phyloP scores from a whole-genome alignment of 2,888 invertebrate genomes.

The Strigamia transsilvanica region DNA sequence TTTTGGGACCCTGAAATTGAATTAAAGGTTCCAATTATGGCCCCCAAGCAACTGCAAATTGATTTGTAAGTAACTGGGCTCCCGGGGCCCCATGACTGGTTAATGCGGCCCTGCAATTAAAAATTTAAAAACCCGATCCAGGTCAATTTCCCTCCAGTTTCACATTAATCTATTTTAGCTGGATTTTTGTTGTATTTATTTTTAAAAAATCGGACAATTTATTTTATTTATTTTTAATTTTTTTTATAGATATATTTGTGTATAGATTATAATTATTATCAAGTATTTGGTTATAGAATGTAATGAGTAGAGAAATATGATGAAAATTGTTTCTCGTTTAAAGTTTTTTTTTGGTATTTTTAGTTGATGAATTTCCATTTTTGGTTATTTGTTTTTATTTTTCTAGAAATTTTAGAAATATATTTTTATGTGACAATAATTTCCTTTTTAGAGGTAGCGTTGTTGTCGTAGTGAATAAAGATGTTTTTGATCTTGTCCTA shows the following conservation, averaged over 20 bases:
- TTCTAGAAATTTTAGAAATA: neutral
- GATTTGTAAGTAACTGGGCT: too few species aligned
- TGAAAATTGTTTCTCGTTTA: neutral
- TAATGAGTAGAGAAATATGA: neutral
- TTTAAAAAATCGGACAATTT: slow-evolving; percentile 11
- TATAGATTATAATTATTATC: neutral
- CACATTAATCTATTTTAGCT: slow-evolving; percentile 2
- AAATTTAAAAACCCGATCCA: slow-evolving; percentile 12
- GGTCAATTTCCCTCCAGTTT: slow-evolving; percentile 30
- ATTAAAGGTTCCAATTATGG: too few species aligned
- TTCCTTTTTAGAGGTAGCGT: neutral
- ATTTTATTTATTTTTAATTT: neutral
- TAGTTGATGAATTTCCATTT: neutral
- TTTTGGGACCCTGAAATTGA: too few species aligned
- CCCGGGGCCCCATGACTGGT: too few species aligned
- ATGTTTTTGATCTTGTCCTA: slow-evolving; percentile 11
- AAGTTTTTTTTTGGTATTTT: neutral
- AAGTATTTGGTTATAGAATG: neutral
- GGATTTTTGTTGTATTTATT: neutral
- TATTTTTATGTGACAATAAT: neutral
- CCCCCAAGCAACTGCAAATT: too few species aligned
- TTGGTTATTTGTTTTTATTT: neutral
- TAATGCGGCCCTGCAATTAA: too few species aligned
- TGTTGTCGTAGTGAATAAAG: slow-evolving; percentile 9
- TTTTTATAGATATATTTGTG: neutral